A percentile compares a stretch with the other conserved stretches of the same genome.
Evolutionary conservation across 2,113 vertebrate genomes (phyloP).

Genomic region (Phodopus roborovskii): DNA sequence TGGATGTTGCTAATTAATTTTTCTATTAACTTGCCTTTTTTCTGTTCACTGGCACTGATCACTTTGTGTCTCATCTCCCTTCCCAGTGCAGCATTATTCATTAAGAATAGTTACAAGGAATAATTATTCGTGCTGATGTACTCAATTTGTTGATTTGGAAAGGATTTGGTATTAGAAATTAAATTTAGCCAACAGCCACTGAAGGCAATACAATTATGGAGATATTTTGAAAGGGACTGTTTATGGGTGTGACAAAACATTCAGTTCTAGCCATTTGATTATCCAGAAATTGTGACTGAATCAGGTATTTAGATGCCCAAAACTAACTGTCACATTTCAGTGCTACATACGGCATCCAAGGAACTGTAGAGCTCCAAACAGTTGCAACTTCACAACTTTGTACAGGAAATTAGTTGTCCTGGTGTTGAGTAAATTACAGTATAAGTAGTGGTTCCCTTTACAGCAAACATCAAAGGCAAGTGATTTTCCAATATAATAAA

Average conservation of each 20-base stretch:
- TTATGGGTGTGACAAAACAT: neutral
- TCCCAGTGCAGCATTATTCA: neutral
- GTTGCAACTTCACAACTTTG: neutral
- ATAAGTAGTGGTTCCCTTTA: neutral
- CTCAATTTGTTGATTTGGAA: conserved; percentile 27
- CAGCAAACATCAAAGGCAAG: neutral
- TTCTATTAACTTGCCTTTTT: neutral
- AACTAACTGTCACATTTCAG: neutral
- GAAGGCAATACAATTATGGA: conserved; percentile 2
- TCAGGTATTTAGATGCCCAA: neutral
- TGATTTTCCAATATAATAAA: neutral
- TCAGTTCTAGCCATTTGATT: neutral
- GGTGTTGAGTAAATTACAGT: neutral
- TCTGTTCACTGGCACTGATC: conserved; percentile 35
- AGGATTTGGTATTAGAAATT: neutral
- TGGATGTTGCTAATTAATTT: conserved; percentile 19
- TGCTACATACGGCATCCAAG: neutral
- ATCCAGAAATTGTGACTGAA: neutral
- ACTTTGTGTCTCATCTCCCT: neutral
- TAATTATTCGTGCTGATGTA: conserved; percentile 23
- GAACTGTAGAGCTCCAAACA: neutral
- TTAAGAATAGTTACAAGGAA: conserved; percentile 52
- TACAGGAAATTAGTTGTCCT: neutral
- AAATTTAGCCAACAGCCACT: neutral
- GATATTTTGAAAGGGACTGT: neutral